Percentiles rank a stretch among this genome's conserved stretches.
These are phyloP conservation scores for Aspidoscelis tigris DNA, from an alignment of 2,113 vertebrate species.

Conservation along the genomic window DNA sequence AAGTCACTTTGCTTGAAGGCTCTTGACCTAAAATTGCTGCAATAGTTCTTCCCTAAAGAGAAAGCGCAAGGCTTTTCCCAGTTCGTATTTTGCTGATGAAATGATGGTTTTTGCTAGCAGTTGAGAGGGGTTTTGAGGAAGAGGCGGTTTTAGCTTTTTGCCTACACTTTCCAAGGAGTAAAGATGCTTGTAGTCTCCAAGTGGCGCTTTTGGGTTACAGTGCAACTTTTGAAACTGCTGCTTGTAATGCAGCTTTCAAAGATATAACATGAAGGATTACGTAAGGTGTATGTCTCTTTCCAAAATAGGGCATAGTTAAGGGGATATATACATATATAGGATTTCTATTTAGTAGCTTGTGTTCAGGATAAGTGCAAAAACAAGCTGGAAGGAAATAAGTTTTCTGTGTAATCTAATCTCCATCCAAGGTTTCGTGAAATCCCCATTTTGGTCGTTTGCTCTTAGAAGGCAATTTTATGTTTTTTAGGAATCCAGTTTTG, in stretches of 20 bases:
- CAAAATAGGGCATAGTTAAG: not conserved
- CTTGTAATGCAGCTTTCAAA: not conserved
- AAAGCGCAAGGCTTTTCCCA: not conserved
- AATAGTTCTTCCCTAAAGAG: not conserved
- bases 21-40: not conserved
- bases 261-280: not conserved
- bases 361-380: not conserved
- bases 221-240: not conserved
- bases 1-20: not conserved
- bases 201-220: not conserved
- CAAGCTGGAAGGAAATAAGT: conserved; percentile 33
- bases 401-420: conserved; percentile 24
- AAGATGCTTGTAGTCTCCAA: not conserved
- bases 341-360: not conserved
- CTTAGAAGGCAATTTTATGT: not conserved
- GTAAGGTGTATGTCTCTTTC: not conserved
- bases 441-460: not conserved
- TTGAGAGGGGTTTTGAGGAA: conserved; percentile 16
- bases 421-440: not conserved
- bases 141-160: conserved; percentile 19
- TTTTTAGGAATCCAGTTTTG: not conserved
- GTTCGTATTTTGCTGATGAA: conserved; percentile 17
- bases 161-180: not conserved
- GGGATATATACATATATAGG: not conserved
- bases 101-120: conserved; percentile 18